phyloP scores from a whole-genome alignment of 2,888 invertebrate species.

The Criorhina ranunculi region DNA sequence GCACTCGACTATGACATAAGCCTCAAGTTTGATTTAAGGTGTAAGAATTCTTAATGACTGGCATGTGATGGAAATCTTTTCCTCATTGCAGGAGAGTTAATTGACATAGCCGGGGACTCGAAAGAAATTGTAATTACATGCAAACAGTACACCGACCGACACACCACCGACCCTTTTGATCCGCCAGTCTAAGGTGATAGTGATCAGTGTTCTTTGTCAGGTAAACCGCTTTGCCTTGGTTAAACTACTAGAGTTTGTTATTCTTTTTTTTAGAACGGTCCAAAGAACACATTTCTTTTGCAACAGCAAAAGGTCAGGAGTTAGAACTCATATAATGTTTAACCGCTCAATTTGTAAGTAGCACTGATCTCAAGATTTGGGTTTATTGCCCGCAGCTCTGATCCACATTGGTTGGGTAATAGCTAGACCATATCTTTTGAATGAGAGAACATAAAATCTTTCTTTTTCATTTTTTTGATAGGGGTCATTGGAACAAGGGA shows the following conservation, averaged over 20 bases:
- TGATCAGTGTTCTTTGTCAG: conserved; percentile 44
- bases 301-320: conserved; percentile 53
- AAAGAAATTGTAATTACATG: conserved; percentile 63
- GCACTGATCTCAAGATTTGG: conserved; percentile 47
- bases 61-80: conserved; percentile 62
- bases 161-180: conserved; percentile 59
- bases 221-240: conserved; percentile 36
- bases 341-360: conserved; percentile 47
- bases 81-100: conserved; percentile 64
- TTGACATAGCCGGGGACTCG: conserved; percentile 39
- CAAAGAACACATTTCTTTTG: conserved; percentile 61
- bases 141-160: conserved; percentile 22
- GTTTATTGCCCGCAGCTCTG: conserved; percentile 38
- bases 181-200: conserved; percentile 57
- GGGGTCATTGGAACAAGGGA: conserved; percentile 39
- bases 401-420: conserved; percentile 39
- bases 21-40: conserved; percentile 49
- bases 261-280: conserved; percentile 55
- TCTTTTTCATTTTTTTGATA: neutral
- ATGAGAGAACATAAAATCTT: conserved; percentile 26
- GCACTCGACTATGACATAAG: conserved; percentile 37
- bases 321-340: conserved; percentile 10
- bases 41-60: conserved; percentile 55
- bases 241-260: conserved; percentile 28
- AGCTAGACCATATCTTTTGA: conserved; percentile 5